Base-by-base conservation (phyloP, 1,140 invertebrate genomes). In the Drosophila kohkoa region DNA sequence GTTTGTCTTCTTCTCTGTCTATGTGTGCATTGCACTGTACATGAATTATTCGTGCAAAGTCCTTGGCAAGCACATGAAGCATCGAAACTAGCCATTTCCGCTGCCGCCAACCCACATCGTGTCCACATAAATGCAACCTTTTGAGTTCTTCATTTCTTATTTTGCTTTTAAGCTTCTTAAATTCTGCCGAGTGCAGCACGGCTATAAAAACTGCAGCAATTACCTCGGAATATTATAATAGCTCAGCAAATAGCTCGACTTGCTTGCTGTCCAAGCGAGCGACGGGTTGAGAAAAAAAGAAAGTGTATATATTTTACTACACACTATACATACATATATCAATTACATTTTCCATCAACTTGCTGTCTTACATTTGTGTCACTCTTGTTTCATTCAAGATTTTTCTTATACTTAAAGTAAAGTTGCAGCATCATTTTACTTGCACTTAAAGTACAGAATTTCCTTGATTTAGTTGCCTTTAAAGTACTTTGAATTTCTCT, bases 21-120 rank as follows among this genome's bases (percentile, higher is more conserved):
- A n/a, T 48, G 20, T 46, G 25, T 8, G 15, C 49, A 49, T 20
- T 62, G 59, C 60, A 51, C 43, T 48, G 10, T 25, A 13, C 60
- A 63, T 63, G 48, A 63, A 63, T 63, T 63, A 63, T 51, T 63
- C 20, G 13, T 8, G 46, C 28, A 49, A 35, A 55, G 52, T 38
- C 52, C 55, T 58, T 45, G 55, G 55, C 16, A 1, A 58, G 38
- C 10, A 32, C 51, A 52, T 52, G n/a, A 52, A 52, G n/a, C 51
- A 38, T 15, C 32, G 20, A 13, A 35, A 54, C 8, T 38, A 38
- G 30, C 54, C 32, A 41, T 25, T 58, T 43, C 16, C 55, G 16
- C n/a, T 43, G 15, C 55, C 35, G 13, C 20, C 20, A 25, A 25
- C 20, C 20, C 20, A 25, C 51, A 52, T 32, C 25, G 25, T 49